phyloP scores from a whole-genome alignment of 2,797 vertebrate species.

The Schizopygopsis pylzovi region DNA sequence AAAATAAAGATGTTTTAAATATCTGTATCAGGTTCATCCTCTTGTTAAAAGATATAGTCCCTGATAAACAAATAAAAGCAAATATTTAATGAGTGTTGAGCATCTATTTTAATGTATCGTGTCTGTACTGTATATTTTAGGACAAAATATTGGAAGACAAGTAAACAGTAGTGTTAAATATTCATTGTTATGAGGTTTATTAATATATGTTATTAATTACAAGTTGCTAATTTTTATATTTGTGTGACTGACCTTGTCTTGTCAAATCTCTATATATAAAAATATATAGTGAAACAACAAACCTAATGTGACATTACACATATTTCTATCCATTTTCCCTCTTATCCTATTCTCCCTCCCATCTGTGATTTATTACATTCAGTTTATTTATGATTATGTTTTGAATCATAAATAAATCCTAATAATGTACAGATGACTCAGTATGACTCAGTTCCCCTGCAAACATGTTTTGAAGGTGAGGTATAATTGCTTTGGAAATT shows the following conservation, averaged over 20 bases:
- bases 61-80: neutral
- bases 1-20: too few relatives aligned
- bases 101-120: neutral
- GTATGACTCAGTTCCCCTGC: constrained; percentile 26
- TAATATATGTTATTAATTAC: neutral
- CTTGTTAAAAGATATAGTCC: neutral
- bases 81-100: neutral
- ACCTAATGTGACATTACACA: constrained; percentile 68
- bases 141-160: neutral
- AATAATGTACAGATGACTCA: constrained; percentile 56
- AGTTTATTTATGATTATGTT: constrained; percentile 59
- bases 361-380: neutral
- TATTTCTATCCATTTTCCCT: constrained; percentile 61
- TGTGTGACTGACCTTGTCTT: constrained; percentile 66
- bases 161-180: neutral
- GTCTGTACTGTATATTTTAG: neutral
- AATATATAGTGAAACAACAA: constrained; percentile 73
- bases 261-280: constrained; percentile 66
- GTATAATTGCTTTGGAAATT: neutral
- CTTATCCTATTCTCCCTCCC: constrained; percentile 39
- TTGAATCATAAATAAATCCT: constrained; percentile 53
- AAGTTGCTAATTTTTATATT: constrained; percentile 1
- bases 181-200: neutral
- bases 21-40: neutral
- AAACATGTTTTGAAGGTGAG: constrained; percentile 40